A percentile compares a stretch with the other conserved stretches of the same genome.
Evolutionary conservation across 2,797 vertebrate species (phyloP).

Genomic region (Decapterus maruadsi): DNA sequence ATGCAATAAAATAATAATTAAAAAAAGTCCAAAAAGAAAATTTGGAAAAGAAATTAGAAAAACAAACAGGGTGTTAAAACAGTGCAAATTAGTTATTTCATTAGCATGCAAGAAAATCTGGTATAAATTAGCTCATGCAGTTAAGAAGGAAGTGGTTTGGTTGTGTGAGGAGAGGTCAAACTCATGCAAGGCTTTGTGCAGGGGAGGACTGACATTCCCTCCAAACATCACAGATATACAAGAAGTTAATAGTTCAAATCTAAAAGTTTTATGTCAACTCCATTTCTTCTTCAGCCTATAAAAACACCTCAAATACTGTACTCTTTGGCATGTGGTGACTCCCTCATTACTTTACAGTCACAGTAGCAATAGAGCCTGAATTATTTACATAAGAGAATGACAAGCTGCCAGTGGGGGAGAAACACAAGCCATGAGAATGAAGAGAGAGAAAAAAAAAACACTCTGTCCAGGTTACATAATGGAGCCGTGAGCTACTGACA

Average conservation of each 20-base stretch:
- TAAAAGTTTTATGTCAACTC: not conserved
- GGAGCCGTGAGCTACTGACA: conserved; percentile 70
- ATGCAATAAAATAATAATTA: conserved; percentile 72
- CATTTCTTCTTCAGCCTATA: not conserved
- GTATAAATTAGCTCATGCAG: conserved; percentile 79
- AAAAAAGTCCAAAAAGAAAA: conserved; percentile 51
- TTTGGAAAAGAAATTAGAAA: conserved; percentile 67
- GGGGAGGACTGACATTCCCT: conserved; percentile 26
- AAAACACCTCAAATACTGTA: conserved; percentile 7
- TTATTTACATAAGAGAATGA: conserved; percentile 71
- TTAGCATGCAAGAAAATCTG: conserved; percentile 74
- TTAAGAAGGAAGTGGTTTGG: conserved; percentile 70
- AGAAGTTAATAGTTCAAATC: not conserved
- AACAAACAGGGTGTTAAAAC: conserved; percentile 79
- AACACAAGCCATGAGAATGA: conserved; percentile 63
- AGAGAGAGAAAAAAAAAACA: not conserved
- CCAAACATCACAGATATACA: not conserved
- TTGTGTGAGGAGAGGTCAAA: conserved; percentile 57
- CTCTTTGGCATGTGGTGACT: conserved; percentile 9
- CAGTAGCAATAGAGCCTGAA: conserved; percentile 50
- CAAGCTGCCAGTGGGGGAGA: conserved; percentile 48
- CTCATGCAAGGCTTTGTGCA: conserved; percentile 71
- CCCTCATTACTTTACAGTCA: conserved; percentile 45
- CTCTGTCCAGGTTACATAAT: conserved; percentile 74
- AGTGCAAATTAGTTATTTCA: conserved; percentile 83